phyloP scores from a whole-genome alignment of 2,797 vertebrate genomes.

The Peromyscus aztecus region DNA sequence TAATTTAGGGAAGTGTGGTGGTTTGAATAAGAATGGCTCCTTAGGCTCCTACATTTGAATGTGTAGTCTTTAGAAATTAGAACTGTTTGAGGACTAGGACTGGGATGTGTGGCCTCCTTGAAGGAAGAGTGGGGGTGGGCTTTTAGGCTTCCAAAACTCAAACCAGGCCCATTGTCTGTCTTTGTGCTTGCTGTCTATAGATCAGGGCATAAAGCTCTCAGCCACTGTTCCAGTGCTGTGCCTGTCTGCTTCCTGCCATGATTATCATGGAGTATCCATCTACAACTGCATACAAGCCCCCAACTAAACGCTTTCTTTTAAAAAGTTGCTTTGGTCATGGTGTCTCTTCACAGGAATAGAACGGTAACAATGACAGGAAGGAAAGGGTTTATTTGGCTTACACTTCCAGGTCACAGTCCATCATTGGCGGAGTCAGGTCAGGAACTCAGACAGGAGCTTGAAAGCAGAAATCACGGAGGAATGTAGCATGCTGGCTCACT shows the following conservation, averaged over 20 bases:
- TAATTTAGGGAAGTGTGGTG: neutral
- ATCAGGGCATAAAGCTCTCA: neutral
- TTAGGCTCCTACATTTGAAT: neutral
- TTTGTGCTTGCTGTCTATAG: no score
- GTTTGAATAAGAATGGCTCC: neutral
- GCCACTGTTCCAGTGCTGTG: neutral
- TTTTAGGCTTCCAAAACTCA: neutral
- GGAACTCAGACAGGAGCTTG: neutral
- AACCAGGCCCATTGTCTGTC: neutral
- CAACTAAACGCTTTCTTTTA: neutral
- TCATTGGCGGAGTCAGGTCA: neutral
- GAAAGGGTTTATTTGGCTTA: neutral
- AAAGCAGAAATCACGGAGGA: neutral
- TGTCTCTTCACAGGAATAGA: neutral
- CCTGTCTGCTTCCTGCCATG: neutral
- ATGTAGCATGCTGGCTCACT: neutral
- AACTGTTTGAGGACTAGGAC: neutral
- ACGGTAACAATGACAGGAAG: neutral
- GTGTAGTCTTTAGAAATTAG: neutral
- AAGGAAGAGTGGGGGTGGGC: neutral
- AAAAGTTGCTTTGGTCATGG: no score
- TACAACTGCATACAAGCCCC: neutral
- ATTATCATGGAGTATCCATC: neutral
- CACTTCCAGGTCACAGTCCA: neutral
- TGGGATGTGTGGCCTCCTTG: neutral